Evolutionary conservation across 2,888 invertebrate species (phyloP).

Genomic region (Proisotoma minuta): DNA sequence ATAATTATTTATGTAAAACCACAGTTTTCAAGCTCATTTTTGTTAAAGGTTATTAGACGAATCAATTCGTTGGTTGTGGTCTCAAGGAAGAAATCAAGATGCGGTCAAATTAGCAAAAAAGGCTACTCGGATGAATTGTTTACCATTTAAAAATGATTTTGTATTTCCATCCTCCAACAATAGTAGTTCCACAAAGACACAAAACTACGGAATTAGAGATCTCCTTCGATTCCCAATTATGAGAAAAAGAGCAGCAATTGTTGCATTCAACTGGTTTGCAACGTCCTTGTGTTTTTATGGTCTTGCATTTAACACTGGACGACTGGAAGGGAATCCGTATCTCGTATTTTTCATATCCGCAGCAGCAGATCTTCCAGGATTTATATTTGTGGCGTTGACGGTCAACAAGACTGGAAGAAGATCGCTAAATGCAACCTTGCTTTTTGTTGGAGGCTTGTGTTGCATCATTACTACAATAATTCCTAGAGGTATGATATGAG

Average conservation of each 20-base stretch:
- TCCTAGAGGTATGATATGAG: constrained; percentile 55
- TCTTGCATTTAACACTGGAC: constrained; percentile 71
- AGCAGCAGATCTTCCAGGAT: constrained; percentile 75
- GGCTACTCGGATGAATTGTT: constrained; percentile 69
- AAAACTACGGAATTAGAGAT: constrained; percentile 61
- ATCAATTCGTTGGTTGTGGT: constrained; percentile 82
- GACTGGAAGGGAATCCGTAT: constrained; percentile 73
- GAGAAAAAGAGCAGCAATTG: constrained; percentile 71
- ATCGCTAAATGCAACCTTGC: constrained; percentile 67
- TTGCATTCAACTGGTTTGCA: constrained; percentile 70
- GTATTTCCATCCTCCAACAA: constrained; percentile 18
- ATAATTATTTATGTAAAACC: neutral
- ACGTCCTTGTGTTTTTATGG: constrained; percentile 70
- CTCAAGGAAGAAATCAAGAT: constrained; percentile 68
- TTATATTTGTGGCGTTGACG: constrained; percentile 65
- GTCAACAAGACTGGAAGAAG: constrained; percentile 73
- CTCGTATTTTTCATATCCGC: constrained; percentile 72
- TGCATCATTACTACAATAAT: constrained; percentile 69
- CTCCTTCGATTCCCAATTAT: constrained; percentile 76
- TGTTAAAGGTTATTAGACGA: constrained; percentile 77
- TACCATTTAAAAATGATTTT: constrained; percentile 49
- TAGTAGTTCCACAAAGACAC: neutral
- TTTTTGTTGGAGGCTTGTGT: constrained; percentile 72
- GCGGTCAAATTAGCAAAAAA: constrained; percentile 69
- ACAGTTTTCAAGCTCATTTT: neutral